Conservation (phyloP, 1,140 invertebrate species). For the Rhyzopertha dominica region DNA sequence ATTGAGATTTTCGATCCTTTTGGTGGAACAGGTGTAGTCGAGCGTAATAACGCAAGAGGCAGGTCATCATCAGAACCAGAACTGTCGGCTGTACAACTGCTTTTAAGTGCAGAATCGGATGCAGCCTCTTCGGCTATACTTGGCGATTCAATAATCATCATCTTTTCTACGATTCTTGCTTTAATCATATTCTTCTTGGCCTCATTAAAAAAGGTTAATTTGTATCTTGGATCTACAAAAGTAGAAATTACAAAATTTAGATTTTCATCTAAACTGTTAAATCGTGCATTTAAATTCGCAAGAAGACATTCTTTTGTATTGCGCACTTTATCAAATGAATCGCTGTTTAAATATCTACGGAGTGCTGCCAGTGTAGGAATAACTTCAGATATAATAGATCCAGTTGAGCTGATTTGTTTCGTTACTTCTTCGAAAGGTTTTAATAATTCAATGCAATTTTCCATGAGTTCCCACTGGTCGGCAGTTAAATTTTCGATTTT, state of each 20-base stretch:
- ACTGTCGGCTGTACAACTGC: too few species aligned
- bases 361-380: neutral
- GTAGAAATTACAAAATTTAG: constrained; percentile 2
- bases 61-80: too few species aligned
- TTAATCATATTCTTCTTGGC: neutral
- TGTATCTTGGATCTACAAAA: constrained; percentile 4
- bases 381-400: constrained; percentile 1
- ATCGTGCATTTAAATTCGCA: neutral
- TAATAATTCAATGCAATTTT: constrained; percentile 5
- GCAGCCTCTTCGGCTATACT: too few species aligned
- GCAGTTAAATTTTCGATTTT: constrained; percentile 10
- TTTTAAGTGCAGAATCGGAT: too few species aligned
- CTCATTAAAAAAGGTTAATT: constrained; percentile 7
- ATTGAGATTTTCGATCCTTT: too few species aligned
- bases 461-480: constrained; percentile 4
- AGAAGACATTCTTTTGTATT: neutral
- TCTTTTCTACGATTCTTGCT: too few species aligned
- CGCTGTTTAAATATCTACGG: neutral
- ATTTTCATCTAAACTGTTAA: constrained; percentile 2
- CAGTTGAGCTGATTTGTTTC: neutral
- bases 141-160: too few species aligned
- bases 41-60: too few species aligned
- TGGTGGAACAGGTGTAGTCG: too few species aligned
- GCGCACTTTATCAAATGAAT: neutral
- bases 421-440: constrained; percentile 1